phyloP scores from a whole-genome alignment of 1,140 invertebrate species.

The Leptinotarsa undecemlineata region DNA sequence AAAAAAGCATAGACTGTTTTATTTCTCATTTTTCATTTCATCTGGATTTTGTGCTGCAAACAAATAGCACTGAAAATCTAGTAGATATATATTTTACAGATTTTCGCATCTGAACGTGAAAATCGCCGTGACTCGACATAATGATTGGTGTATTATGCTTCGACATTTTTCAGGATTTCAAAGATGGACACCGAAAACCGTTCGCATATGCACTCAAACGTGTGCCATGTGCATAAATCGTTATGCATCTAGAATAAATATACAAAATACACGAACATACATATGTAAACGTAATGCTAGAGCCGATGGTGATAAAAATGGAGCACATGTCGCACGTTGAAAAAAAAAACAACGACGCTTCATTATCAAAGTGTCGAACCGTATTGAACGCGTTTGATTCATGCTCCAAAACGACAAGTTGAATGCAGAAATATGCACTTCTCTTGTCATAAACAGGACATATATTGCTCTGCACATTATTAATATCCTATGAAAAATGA shows the following conservation, averaged over 20 bases:
- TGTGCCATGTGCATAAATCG: slow-evolving; percentile 36
- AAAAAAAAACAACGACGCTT: slow-evolving; percentile 47
- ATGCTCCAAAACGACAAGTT: slow-evolving; percentile 52
- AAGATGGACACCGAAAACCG: slow-evolving; percentile 30
- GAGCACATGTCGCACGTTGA: slow-evolving; percentile 36
- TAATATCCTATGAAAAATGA: slow-evolving; percentile 53
- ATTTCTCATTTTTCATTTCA: too few relatives aligned
- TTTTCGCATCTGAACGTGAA: too few relatives aligned
- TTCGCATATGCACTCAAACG: slow-evolving; percentile 28
- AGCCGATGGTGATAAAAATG: slow-evolving; percentile 42
- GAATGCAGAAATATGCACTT: slow-evolving; percentile 55
- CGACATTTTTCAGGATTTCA: slow-evolving; percentile 37
- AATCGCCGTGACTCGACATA: background rate
- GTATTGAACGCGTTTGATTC: slow-evolving; percentile 53
- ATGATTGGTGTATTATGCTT: slow-evolving; percentile 25
- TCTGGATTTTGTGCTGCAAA: too few relatives aligned
- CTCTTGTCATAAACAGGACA: slow-evolving; percentile 53
- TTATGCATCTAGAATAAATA: slow-evolving; percentile 36
- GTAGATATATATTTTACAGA: too few relatives aligned
- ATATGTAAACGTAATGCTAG: slow-evolving; percentile 37
- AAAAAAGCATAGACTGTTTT: too few relatives aligned
- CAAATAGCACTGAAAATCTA: too few relatives aligned
- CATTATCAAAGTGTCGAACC: slow-evolving; percentile 56
- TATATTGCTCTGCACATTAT: slow-evolving; percentile 54
- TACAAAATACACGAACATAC: slow-evolving; percentile 39